Evolutionary conservation across 2,113 vertebrate species (phyloP), one percentile per base, ranked within the genome.

Genomic region (Nycticebus coucang): DNA sequence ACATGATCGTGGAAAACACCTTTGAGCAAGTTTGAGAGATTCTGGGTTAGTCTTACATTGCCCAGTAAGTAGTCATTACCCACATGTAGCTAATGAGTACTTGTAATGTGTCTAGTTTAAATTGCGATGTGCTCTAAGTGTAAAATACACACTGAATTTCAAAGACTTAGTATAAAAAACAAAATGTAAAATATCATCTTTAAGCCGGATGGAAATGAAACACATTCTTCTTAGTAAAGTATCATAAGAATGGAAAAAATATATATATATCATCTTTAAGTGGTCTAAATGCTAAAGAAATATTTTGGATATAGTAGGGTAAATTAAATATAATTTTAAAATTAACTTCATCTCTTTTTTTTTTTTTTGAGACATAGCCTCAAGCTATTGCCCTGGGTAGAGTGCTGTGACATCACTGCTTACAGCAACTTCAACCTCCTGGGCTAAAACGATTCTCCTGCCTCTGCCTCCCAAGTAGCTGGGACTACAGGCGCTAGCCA

Each of bases 241-340:
- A n/a, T n/a, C n/a, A n/a, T n/a, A n/a, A n/a, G n/a, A n/a, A n/a
- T n/a, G n/a, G n/a, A n/a, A n/a, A n/a, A n/a, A n/a, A n/a, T n/a
- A n/a, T n/a, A n/a, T n/a, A n/a, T n/a, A 45, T 75, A 35, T 72
- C 45, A 64, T 2, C 45, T 50, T 50, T 50, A 50, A 7, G 10
- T 50, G 10, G 45, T 50, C 45, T 50, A 50, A 50, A 50, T 50
- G 45, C 45, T 50, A 50, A 50, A 50, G 45, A 50, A 50, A 50
- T 50, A 50, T 50, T 50, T 50, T 50, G 45, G 45, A 55, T 90
- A 83, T 15, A 50, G 41, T 28, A 84, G 75, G 2, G 37, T 87
- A 88, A 90, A 82, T 59, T 80, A 90, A 84, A 79, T 50, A 69
- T 8, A 95, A 50, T 74, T 79, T 68, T 80, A 80, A 90, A 80